These are phyloP conservation scores for Elephas maximus DNA, from an alignment of 2,113 vertebrate genomes.

Conservation along the genomic window DNA sequence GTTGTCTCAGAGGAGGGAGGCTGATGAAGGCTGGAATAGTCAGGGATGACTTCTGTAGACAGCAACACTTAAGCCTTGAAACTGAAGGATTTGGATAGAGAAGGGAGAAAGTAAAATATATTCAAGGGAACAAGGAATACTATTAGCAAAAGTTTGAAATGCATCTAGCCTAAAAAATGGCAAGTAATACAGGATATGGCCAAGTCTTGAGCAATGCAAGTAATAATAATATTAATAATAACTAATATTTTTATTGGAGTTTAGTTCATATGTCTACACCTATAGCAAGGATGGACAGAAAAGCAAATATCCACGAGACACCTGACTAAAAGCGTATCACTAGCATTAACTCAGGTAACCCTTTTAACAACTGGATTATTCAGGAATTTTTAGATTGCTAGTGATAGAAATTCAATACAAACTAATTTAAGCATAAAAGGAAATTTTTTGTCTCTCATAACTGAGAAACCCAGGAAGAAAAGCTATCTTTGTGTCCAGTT, in stretches of 20 bases:
- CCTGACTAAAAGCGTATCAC: neutral
- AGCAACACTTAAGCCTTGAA: neutral
- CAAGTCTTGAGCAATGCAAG: neutral
- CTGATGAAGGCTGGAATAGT: too few relatives aligned
- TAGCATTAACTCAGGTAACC: neutral
- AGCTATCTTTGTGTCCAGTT: neutral
- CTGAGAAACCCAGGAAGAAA: neutral
- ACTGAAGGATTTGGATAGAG: neutral
- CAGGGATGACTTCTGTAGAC: neutral
- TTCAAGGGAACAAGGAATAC: neutral
- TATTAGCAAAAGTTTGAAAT: conserved; percentile 44
- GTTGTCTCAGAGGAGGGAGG: neutral
- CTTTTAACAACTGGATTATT: conserved; percentile 29
- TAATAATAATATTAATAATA: neutral
- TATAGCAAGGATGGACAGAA: neutral
- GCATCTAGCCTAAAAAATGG: conserved; percentile 20
- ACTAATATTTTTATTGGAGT: neutral
- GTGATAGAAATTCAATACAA: neutral
- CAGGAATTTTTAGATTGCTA: neutral
- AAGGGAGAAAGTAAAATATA: neutral
- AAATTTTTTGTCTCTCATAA: conserved; percentile 20
- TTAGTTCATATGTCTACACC: neutral
- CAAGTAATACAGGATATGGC: neutral
- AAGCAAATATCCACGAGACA: neutral
- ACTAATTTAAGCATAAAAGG: neutral